A percentile compares a stretch with the other conserved stretches of the same genome.
Conservation (phyloP, 2,113 vertebrate genomes). For the Nanger granti region DNA sequence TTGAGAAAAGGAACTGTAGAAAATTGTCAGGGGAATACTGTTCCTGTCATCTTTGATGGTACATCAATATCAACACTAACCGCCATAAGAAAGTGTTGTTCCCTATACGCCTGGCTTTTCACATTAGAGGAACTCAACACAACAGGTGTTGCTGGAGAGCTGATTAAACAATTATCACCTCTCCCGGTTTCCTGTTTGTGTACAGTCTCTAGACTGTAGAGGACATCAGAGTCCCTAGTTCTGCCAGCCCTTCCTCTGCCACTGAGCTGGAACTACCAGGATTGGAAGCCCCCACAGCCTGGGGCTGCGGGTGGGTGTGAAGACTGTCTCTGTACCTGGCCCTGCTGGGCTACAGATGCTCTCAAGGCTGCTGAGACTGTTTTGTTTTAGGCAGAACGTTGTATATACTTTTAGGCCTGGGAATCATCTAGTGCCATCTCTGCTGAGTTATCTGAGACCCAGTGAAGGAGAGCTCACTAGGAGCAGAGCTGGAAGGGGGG, state of each 20-base stretch:
- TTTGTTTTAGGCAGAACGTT: neutral
- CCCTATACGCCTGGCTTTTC: conserved; percentile 41
- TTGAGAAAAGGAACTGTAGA: conserved; percentile 59
- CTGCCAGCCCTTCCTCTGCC: neutral
- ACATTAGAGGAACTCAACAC: conserved; percentile 74
- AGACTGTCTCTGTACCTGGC: neutral
- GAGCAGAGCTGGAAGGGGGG: neutral
- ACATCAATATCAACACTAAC: neutral
- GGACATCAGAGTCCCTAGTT: conserved; percentile 42
- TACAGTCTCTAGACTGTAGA: conserved; percentile 47
- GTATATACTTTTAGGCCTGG: neutral
- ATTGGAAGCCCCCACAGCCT: neutral
- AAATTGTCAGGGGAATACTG: conserved; percentile 59
- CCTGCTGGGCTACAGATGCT: neutral
- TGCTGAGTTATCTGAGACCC: neutral
- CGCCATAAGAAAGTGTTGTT: conserved; percentile 22
- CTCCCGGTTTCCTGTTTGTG: conserved; percentile 77
- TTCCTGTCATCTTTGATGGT: conserved; percentile 65
- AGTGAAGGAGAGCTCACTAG: neutral
- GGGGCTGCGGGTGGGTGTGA: neutral
- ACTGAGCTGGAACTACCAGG: neutral
- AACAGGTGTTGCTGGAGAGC: conserved; percentile 76
- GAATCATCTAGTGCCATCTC: neutral
- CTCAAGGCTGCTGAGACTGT: neutral
- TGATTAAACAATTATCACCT: conserved; percentile 80